phyloP scores from a whole-genome alignment of 2,888 invertebrate genomes.

The Charanyca ferruginea region DNA sequence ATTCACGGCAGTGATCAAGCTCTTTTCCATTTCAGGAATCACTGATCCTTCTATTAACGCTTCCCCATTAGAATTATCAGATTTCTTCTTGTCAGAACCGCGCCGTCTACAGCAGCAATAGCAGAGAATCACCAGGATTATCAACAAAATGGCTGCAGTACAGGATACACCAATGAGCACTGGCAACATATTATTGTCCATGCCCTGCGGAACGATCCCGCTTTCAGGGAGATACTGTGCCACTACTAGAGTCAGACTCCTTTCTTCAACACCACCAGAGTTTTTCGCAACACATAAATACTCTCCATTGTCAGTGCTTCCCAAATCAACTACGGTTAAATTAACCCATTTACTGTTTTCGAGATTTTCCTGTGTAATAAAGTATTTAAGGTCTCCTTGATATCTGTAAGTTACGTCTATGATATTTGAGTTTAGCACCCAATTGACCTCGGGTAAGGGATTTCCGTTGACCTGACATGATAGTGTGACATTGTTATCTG shows the following conservation, averaged over 20 bases:
- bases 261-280: conserved; percentile 95
- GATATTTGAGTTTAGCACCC: conserved; percentile 93
- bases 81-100: conserved; percentile 90
- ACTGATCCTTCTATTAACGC: conserved; percentile 94
- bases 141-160: conserved; percentile 88
- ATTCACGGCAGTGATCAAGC: conserved; percentile 95
- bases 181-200: conserved; percentile 90
- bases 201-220: conserved; percentile 86
- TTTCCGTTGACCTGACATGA: conserved; percentile 94
- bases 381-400: conserved; percentile 88
- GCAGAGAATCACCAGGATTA: conserved; percentile 88
- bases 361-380: conserved; percentile 75
- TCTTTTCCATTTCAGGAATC: conserved; percentile 96
- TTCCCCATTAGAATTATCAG: conserved; percentile 92
- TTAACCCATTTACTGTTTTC: conserved; percentile 92
- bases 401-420: conserved; percentile 90
- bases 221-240: conserved; percentile 83
- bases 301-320: conserved; percentile 93
- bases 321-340: conserved; percentile 92
- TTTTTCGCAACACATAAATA: conserved; percentile 96
- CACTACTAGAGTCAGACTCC: conserved; percentile 93
- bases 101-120: conserved; percentile 91
- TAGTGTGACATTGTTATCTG: conserved; percentile 93
- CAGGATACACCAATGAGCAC: conserved; percentile 89
- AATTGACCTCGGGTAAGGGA: conserved; percentile 94